Conservation (phyloP, 1,140 invertebrate species). For the Aphaenogaster ashmeadi region DNA sequence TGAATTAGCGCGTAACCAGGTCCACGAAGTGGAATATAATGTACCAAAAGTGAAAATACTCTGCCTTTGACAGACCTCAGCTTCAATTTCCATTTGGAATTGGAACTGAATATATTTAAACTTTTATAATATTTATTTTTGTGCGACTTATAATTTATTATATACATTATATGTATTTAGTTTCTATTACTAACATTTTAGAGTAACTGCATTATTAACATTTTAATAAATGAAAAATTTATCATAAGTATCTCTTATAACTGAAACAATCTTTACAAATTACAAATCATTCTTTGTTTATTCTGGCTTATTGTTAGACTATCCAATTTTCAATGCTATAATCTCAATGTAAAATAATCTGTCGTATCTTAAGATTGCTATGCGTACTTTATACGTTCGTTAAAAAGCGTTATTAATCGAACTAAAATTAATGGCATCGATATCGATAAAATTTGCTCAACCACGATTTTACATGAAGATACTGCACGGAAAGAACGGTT, state of each 20-base stretch:
- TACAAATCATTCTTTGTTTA: neutral
- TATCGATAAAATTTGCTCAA: neutral
- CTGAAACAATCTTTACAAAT: neutral
- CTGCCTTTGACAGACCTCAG: neutral
- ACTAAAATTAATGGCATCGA: neutral
- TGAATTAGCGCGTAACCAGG: conserved; percentile 27
- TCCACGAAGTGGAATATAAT: conserved; percentile 36
- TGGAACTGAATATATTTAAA: neutral
- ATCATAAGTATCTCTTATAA: neutral
- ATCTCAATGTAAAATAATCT: neutral
- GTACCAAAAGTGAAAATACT: conserved; percentile 6
- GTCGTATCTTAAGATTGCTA: neutral
- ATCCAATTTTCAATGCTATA: neutral
- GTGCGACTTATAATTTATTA: neutral
- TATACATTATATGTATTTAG: neutral
- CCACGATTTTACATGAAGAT: neutral
- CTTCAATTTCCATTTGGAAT: conserved; percentile 4
- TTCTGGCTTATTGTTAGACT: neutral
- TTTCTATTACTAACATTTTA: neutral
- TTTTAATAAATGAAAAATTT: neutral
- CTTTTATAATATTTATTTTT: conserved; percentile 1
- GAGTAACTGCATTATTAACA: neutral
- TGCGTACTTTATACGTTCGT: neutral
- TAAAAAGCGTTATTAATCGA: neutral
- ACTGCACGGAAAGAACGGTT: no score